phyloP scores from a whole-genome alignment of 2,888 invertebrate genomes.

The Eurytoma adleriae region DNA sequence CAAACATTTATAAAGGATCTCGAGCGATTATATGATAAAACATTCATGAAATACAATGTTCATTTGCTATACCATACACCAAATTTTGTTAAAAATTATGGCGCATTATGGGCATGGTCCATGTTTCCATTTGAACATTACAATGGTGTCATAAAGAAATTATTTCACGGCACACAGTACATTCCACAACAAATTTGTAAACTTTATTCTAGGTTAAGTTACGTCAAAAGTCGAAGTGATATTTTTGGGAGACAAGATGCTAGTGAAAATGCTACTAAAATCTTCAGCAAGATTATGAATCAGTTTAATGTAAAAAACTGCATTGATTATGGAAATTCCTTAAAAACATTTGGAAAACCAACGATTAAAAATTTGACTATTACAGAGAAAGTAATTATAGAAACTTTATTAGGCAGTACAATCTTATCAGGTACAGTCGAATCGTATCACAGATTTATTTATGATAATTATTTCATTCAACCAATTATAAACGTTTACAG shows the following conservation, averaged over 20 bases:
- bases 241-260: background rate
- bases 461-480: background rate
- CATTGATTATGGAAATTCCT: background rate
- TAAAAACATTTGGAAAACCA: background rate
- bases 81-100: constrained; percentile 37
- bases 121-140: constrained; percentile 47
- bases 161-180: constrained; percentile 45
- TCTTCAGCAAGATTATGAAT: background rate
- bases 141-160: constrained; percentile 42
- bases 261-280: background rate
- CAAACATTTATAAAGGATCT: constrained; percentile 30
- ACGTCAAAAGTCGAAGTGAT: background rate
- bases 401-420: too few species aligned
- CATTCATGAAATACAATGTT: constrained; percentile 46
- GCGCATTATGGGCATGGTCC: constrained; percentile 47
- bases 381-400: background rate
- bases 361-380: background rate
- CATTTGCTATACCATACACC: constrained; percentile 54
- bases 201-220: constrained; percentile 14
- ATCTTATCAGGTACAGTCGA: too few species aligned
- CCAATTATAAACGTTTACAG: background rate
- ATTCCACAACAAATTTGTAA: constrained; percentile 43
- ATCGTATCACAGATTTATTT: constrained; percentile 1
- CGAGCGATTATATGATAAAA: constrained; percentile 31
- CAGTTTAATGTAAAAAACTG: background rate